Conservation (phyloP, 2,797 vertebrate species). For the Rhincodon typus region DNA sequence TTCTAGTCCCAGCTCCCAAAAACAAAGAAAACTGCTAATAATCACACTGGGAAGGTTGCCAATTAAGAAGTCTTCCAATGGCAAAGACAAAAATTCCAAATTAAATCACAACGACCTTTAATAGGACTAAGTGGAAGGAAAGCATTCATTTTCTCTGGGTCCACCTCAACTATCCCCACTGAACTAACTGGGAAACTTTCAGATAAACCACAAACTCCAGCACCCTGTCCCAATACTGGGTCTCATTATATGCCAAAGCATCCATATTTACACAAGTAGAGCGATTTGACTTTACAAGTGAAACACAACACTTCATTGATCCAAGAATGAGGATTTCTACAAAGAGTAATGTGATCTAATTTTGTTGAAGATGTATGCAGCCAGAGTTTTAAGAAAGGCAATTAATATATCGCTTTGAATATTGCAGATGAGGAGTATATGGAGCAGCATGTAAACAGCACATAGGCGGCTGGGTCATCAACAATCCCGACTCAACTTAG, state of each 20-base stretch:
- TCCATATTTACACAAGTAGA: slow-evolving; percentile 34
- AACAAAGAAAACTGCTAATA: background rate
- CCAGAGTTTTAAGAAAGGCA: slow-evolving; percentile 28
- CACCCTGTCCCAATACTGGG: background rate
- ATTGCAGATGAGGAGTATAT: background rate
- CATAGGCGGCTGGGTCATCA: slow-evolving; percentile 41
- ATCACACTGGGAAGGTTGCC: slow-evolving; percentile 13
- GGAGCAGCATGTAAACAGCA: slow-evolving; percentile 29
- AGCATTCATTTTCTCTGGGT: background rate
- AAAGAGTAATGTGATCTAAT: slow-evolving; percentile 11
- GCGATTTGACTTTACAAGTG: slow-evolving; percentile 32
- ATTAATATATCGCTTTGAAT: slow-evolving; percentile 12
- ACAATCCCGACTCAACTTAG: slow-evolving; percentile 87
- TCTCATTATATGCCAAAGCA: slow-evolving; percentile 28
- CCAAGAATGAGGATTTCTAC: slow-evolving; percentile 28
- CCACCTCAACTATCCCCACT: background rate
- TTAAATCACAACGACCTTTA: background rate
- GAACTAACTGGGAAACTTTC: slow-evolving; percentile 8
- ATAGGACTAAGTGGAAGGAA: background rate
- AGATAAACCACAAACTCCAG: background rate
- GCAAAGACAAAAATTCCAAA: background rate
- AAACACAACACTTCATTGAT: slow-evolving; percentile 35
- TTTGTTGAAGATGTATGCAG: slow-evolving; percentile 32
- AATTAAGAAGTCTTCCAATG: background rate
- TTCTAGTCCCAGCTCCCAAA: background rate